Conservation (phyloP, 2,797 vertebrate species). For the Synaphobranchus kaupii region DNA sequence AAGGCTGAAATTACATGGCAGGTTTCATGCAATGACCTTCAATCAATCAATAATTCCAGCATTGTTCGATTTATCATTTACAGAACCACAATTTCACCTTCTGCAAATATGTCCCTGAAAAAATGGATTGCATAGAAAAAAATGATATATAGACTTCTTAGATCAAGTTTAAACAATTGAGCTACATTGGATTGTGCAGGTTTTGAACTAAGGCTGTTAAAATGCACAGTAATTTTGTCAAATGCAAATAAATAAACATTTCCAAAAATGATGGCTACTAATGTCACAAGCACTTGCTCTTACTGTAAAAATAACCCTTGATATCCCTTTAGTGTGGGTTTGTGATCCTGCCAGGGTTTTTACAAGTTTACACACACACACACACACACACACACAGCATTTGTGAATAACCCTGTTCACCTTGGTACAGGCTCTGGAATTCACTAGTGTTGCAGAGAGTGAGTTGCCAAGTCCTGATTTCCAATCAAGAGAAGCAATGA, state of each 20-base stretch:
- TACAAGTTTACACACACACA: neutral
- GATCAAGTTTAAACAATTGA: neutral
- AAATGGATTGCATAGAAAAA: constrained; percentile 8
- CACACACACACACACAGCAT: neutral
- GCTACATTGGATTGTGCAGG: neutral
- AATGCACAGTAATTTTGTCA: neutral
- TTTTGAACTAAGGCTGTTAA: constrained; percentile 4
- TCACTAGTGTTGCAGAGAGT: neutral
- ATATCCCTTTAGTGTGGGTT: neutral
- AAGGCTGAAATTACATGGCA: neutral
- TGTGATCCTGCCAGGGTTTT: neutral
- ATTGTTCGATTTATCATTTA: neutral
- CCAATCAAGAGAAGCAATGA: neutral
- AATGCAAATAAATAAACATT: constrained; percentile 21
- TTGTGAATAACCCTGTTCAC: constrained; percentile 7
- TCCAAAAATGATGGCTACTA: neutral
- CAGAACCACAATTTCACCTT: neutral
- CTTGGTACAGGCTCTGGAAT: neutral
- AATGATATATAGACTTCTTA: neutral
- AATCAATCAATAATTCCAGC: neutral
- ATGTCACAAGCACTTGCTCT: constrained; percentile 3
- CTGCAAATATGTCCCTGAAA: constrained; percentile 14
- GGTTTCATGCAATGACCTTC: neutral
- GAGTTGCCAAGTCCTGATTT: neutral
- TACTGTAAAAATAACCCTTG: neutral